These are phyloP conservation scores for Prolemur simus DNA, from an alignment of 2,113 vertebrate genomes.

Conservation along the genomic window DNA sequence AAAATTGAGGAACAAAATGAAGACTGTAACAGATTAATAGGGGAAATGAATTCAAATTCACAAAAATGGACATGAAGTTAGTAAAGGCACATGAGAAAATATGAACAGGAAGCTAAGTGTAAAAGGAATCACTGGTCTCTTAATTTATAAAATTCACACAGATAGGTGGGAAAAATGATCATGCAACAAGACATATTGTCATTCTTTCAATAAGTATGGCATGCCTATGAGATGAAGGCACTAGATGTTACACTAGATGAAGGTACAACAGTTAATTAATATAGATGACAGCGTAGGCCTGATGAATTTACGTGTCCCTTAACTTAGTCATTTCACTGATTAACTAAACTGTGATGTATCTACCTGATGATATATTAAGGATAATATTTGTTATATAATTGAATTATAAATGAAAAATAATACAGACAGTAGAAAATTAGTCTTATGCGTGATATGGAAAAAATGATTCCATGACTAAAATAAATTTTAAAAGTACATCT, in stretches of 20 bases:
- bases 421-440: background rate
- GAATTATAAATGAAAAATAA: background rate
- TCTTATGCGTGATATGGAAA: background rate
- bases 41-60: background rate
- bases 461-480: background rate
- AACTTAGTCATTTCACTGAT: background rate
- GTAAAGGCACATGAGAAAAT: background rate
- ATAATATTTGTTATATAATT: background rate
- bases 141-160: background rate
- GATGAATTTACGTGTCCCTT: rapidly evolving
- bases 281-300: background rate
- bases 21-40: background rate
- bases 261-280: background rate
- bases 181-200: no score
- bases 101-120: background rate
- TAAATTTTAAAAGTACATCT: background rate
- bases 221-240: background rate
- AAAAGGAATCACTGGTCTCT: background rate
- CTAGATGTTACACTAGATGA: background rate
- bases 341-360: background rate
- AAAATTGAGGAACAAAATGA: background rate
- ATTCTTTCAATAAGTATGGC: background rate
- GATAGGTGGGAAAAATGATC: background rate
- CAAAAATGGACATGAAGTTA: background rate
- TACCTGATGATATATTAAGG: background rate